Base-by-base conservation (phyloP, 2,797 vertebrate genomes). In the Lagocephalus sceleratus region DNA sequence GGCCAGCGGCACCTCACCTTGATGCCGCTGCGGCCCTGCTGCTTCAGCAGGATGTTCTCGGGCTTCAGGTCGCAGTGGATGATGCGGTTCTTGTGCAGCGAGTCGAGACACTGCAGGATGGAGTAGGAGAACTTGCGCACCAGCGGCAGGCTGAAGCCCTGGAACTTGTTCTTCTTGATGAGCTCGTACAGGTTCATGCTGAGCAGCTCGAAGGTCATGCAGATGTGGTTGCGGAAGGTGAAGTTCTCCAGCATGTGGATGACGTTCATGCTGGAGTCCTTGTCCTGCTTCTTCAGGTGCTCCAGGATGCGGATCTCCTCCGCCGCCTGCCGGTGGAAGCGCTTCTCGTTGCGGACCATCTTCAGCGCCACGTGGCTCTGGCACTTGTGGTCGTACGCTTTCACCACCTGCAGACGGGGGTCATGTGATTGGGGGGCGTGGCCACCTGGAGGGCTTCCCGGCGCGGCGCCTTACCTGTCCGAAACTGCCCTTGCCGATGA, bases 181-280 rank as follows among this genome's bases (percentile, higher is more conserved):
- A 99, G 91, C 83, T 99, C 97, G 4, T 99, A 99, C n/a, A 99
- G 94, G 90, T 99, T 99, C 96, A 99, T 98, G 89, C 95, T 98
- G 75, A 99, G 92, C 81, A 99, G 90, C 80, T 99, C 97, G 40
- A 99, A 99, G 0, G 97, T 99, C 96, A 99, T 99, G 89, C 97
- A 99, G 87, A 99, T 98, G 89, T 99, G 97, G 90, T 93, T 96
- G 51, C 97, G 89, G 92, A 99, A 99, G 81, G 94, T 99, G 88
- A 99, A 99, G 80, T 96, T 94, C 89, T 99, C 97, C 90, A 99
- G 88, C 97, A 99, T 98, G 90, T 99, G 97, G 84, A 99, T 98
- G 84, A 99, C 95, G 59, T 99, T 99, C 97, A 99, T 99, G 73
- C 88, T 89, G 32, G 92, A 93, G 86, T 99, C 97, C 84, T 95